phyloP scores from a whole-genome alignment of 2,113 vertebrate genomes.

The Thymallus thymallus region DNA sequence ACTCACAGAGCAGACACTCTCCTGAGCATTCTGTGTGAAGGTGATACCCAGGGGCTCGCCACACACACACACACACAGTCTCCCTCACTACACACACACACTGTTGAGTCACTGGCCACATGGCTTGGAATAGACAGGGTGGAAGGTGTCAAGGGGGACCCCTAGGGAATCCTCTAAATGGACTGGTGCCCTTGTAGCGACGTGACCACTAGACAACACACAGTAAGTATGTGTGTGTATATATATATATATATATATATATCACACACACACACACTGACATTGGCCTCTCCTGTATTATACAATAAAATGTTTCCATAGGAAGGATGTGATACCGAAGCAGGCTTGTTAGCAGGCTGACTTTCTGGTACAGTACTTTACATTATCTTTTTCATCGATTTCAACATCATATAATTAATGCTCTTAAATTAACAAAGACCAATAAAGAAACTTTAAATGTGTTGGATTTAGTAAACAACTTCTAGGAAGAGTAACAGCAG shows the following conservation, averaged over 20 bases:
- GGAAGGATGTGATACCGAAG: no score
- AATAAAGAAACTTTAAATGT: background rate
- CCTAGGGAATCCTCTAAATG: conserved; percentile 15
- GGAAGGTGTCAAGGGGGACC: background rate
- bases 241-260: no score
- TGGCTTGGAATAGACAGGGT: conserved; percentile 11
- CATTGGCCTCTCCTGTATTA: background rate
- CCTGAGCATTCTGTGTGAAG: conserved; percentile 32
- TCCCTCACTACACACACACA: conserved; percentile 6
- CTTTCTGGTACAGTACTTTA: no score
- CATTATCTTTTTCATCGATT: background rate
- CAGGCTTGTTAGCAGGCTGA: no score
- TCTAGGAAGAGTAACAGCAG: background rate
- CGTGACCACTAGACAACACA: background rate
- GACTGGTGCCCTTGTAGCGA: conserved; percentile 1
- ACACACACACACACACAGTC: background rate
- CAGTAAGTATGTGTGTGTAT: no score
- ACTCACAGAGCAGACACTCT: conserved; percentile 40
- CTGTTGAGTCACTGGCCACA: background rate
- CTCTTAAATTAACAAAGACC: background rate
- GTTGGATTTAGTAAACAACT: background rate
- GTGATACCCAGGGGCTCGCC: conserved; percentile 9
- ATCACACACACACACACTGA: no score
- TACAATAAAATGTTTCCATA: no score
- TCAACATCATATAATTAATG: background rate